phyloP scores from a whole-genome alignment of 2,113 vertebrate species.

The Caloenas nicobarica region DNA sequence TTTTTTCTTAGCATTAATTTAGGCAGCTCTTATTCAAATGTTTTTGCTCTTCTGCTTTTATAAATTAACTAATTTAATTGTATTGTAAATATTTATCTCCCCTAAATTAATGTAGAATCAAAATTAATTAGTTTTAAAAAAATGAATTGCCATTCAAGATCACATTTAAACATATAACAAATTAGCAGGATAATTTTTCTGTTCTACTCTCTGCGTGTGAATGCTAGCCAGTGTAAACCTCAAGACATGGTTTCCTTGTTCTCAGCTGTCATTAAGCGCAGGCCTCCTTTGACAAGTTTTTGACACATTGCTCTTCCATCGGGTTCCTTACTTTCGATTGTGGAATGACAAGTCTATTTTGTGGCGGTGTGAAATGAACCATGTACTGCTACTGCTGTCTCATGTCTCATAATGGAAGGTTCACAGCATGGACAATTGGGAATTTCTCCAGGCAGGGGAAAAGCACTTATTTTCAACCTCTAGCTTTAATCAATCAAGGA shows the following conservation, averaged over 20 bases:
- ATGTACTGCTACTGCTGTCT: conserved; percentile 59
- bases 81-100: conserved; percentile 64
- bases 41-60: conserved; percentile 31
- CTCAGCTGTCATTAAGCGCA: conserved; percentile 39
- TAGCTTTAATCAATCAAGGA: conserved; percentile 74
- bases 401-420: conserved; percentile 72
- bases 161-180: conserved; percentile 32
- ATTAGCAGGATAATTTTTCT: conserved; percentile 36
- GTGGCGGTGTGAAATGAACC: conserved; percentile 68
- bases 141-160: conserved; percentile 23
- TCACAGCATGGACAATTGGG: conserved; percentile 69
- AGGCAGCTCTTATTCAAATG: conserved; percentile 36
- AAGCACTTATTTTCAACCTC: conserved; percentile 72
- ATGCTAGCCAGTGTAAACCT: not conserved
- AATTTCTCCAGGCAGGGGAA: conserved; percentile 69
- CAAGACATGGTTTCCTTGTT: conserved; percentile 20
- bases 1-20: conserved; percentile 6
- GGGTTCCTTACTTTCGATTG: conserved; percentile 67
- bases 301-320: conserved; percentile 67
- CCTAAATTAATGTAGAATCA: conserved; percentile 38
- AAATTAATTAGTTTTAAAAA: conserved; percentile 59
- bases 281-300: conserved; percentile 62
- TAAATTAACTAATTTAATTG: conserved; percentile 50
- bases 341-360: conserved; percentile 73
- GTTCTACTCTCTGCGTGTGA: not conserved